These are phyloP conservation scores for Arvicanthis niloticus DNA, from an alignment of 2,113 vertebrate species.

Conservation along the genomic window DNA sequence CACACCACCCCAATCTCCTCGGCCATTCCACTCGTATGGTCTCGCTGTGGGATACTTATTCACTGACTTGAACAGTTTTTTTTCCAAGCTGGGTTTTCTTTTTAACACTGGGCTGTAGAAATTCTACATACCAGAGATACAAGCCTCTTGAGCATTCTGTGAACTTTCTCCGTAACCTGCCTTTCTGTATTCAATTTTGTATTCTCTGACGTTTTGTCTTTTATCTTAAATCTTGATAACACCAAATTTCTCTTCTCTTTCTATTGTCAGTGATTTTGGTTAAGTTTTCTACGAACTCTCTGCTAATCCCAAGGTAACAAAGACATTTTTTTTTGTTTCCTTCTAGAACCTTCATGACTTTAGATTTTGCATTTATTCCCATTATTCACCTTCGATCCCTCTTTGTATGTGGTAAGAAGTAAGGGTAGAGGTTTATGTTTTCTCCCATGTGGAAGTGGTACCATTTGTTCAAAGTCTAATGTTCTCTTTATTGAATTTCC, in stretches of 20 bases:
- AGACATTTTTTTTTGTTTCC: not conserved
- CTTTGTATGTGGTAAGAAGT: constrained; percentile 45
- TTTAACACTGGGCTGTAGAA: not conserved
- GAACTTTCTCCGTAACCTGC: not conserved
- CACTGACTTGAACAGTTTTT: not conserved
- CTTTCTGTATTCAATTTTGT: not conserved
- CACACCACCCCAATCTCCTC: not conserved
- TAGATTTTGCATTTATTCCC: not conserved
- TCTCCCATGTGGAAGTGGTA: not conserved
- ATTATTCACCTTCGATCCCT: not conserved
- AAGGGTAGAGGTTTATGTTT: not conserved
- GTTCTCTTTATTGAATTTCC: constrained; percentile 46
- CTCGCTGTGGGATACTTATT: constrained; percentile 3
- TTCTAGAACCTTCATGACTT: not conserved
- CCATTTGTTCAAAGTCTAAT: constrained; percentile 17
- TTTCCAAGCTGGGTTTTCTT: not conserved
- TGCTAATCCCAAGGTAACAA: not conserved
- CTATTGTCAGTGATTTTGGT: not conserved
- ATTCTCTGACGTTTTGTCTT: not conserved
- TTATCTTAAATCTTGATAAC: not conserved
- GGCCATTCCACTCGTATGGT: not conserved
- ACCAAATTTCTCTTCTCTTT: not conserved
- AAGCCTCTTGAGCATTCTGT: not conserved
- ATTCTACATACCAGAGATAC: not conserved
- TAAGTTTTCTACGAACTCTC: constrained; percentile 23